Base-by-base conservation (phyloP, 2,888 invertebrate genomes). In the Drosophila atroscutellata region DNA sequence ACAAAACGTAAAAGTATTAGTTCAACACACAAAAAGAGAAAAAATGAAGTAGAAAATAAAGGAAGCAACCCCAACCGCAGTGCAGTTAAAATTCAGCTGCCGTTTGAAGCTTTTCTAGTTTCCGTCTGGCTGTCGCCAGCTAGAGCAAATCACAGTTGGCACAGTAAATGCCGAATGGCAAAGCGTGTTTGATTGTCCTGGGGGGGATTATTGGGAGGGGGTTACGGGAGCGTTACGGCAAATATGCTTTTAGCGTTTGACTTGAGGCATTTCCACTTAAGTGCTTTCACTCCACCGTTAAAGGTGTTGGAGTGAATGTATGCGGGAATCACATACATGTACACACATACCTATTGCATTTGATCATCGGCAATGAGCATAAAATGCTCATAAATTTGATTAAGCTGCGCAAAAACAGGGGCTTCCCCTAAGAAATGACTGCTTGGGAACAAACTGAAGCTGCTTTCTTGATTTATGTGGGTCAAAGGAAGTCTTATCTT, bases 351-450 rank as follows among this genome's bases (percentile, higher is more conserved):
- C 77, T 89, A 81, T 89, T 89, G 81, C 77, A 85, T 85, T 90
- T 86, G 81, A 86, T 88, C 86, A 86, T 63, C 68, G 58, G 67
- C 58, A 70, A 71, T 59, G 64, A 75, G 89, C 86, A 86, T 86
- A 86, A 86, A 86, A 90, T 81, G 60, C 86, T 73, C 83, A 88
- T 86, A 83, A 90, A 86, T 86, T 90, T 77, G 79, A 90, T 90
- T 76, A 83, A 78, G 68, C 82, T 61, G 20, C 57, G 54, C 39
- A 75, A 68, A 63, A 51, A 67, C 54, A 45, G 55, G 69, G 52
- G 32, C 36, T 30, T 28, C 45, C 57, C 49, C 32, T 34, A 61
- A 37, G 9, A 28, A 37, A 34, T 7, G 37, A 13, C 15, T 49
- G 6, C 49, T n/a, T 50, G 28, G 37, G 18, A 8, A 24, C 7